phyloP scores from a whole-genome alignment of 2,888 invertebrate species.

The Therioaphis trifolii region DNA sequence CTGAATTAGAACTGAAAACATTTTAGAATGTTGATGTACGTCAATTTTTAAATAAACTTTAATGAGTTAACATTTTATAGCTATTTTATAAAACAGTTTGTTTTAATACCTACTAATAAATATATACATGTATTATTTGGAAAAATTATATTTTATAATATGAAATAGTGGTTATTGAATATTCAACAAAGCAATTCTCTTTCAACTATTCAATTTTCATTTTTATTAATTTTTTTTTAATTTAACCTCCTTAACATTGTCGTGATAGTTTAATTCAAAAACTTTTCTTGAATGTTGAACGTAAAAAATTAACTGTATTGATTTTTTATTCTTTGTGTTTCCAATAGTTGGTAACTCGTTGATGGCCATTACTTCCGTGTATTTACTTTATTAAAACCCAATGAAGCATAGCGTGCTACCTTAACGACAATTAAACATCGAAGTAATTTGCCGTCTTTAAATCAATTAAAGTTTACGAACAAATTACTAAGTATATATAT shows the following conservation, averaged over 20 bases:
- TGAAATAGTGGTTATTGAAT: no score
- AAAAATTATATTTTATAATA: no score
- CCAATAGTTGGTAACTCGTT: neutral
- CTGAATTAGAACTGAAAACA: no score
- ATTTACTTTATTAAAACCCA: constrained; percentile 51
- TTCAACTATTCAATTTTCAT: no score
- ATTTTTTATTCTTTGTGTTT: constrained; percentile 20
- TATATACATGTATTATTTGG: no score
- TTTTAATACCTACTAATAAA: no score
- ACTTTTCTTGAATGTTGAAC: neutral
- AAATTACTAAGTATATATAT: constrained; percentile 9
- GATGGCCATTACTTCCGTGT: constrained; percentile 35
- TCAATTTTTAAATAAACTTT: no score
- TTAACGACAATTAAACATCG: constrained; percentile 20
- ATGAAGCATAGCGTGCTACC: constrained; percentile 35
- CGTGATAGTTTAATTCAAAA: neutral
- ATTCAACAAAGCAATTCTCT: no score
- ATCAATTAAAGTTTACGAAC: constrained; percentile 42
- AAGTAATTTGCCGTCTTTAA: constrained; percentile 23
- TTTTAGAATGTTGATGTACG: no score
- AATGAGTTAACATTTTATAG: no score
- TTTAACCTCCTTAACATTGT: neutral
- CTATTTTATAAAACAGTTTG: no score
- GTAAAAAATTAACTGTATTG: constrained; percentile 2
- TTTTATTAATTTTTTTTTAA: neutral